A percentile compares a stretch with the other conserved stretches of the same genome.
phyloP scores from a whole-genome alignment of 2,113 vertebrate species.

The Daphoenositta chrysoptera region DNA sequence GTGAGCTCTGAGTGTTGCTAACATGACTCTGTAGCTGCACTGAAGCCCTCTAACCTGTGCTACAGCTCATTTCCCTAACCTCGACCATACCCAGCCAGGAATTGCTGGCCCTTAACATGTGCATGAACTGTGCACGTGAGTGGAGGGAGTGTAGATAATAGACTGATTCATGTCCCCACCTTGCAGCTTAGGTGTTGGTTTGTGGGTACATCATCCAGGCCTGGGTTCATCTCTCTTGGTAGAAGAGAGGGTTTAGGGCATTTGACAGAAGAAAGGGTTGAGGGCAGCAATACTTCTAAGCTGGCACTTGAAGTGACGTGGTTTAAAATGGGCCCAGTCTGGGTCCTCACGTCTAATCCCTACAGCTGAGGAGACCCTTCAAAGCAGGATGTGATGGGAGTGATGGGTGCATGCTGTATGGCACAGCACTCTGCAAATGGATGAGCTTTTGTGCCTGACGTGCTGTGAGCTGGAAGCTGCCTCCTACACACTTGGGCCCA shows the following conservation, averaged over 20 bases:
- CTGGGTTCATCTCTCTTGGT: background rate
- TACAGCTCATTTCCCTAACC: slow-evolving; percentile 42
- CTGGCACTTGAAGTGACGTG: background rate
- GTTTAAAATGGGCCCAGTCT: background rate
- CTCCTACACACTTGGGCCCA: background rate
- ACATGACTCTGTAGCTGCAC: slow-evolving; percentile 29
- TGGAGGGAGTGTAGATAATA: background rate
- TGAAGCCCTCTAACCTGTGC: slow-evolving; percentile 46
- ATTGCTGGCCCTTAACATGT: background rate
- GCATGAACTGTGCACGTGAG: slow-evolving; percentile 17
- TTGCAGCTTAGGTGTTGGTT: background rate
- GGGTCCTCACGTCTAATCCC: background rate
- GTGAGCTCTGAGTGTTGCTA: slow-evolving; percentile 68
- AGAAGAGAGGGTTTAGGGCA: background rate
- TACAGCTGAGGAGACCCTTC: background rate
- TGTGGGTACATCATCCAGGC: background rate
- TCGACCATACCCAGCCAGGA: background rate
- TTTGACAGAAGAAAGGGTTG: background rate
- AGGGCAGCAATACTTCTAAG: background rate
- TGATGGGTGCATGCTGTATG: background rate
- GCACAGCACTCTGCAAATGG: background rate
- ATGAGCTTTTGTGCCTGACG: background rate
- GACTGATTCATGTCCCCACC: background rate
- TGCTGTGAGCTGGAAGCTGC: slow-evolving; percentile 20
- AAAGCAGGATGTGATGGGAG: background rate